phyloP scores from a whole-genome alignment of 2,888 invertebrate genomes.

The Cylloceria caligata region DNA sequence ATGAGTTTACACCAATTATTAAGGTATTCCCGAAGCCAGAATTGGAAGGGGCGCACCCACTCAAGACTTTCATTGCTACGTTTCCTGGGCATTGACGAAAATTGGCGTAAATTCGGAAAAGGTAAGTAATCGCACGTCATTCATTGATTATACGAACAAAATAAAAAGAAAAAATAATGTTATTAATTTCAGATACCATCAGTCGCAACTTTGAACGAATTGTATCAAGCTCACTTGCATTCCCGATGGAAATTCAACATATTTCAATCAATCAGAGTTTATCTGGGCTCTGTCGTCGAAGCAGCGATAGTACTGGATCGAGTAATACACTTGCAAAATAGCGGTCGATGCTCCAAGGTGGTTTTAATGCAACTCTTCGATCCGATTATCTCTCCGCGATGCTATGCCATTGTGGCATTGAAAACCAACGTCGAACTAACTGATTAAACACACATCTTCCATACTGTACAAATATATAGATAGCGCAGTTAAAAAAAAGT shows the following conservation, averaged over 20 bases:
- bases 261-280: conserved; percentile 92
- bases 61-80: conserved; percentile 89
- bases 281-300: conserved; percentile 93
- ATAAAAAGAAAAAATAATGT: neutral
- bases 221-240: conserved; percentile 82
- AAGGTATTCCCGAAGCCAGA: conserved; percentile 85
- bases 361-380: conserved; percentile 93
- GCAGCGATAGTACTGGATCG: conserved; percentile 93
- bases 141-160: neutral
- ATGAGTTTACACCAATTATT: conserved; percentile 56
- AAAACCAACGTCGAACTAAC: conserved; percentile 80
- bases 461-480: conserved; percentile 12
- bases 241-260: conserved; percentile 88
- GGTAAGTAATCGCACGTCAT: conserved; percentile 73
- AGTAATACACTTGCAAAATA: conserved; percentile 90
- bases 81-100: conserved; percentile 88
- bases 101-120: conserved; percentile 86
- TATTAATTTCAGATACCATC: conserved; percentile 80
- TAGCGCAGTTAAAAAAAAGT: neutral
- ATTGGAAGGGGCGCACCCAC: conserved; percentile 89
- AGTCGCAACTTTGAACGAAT: conserved; percentile 83
- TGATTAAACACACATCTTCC: conserved; percentile 68
- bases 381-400: conserved; percentile 93
- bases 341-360: conserved; percentile 85
- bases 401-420: conserved; percentile 90